Evolutionary conservation across 1,140 invertebrate genomes (phyloP).

Genomic region (Frieseomelitta varia): DNA sequence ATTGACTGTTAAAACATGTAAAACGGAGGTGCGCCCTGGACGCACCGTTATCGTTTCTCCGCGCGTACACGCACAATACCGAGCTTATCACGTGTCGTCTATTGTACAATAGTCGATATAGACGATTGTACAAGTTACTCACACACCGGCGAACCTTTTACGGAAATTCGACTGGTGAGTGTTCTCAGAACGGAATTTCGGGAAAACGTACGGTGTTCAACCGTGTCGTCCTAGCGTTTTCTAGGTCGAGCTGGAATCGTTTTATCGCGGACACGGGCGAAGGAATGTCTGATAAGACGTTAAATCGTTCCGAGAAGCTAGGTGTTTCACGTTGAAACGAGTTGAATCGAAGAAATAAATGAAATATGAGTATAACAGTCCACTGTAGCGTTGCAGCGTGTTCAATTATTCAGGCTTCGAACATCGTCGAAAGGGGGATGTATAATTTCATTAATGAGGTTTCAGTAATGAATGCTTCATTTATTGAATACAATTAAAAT

Average conservation of each 20-base stretch:
- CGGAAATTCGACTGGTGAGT: neutral
- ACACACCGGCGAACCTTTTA: neutral
- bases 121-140: neutral
- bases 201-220: neutral
- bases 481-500: too few relatives aligned
- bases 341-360: too few relatives aligned
- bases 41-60: slow-evolving; percentile 65
- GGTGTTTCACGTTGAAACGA: neutral
- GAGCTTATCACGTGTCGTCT: slow-evolving; percentile 54
- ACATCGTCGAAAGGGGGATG: too few relatives aligned
- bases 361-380: too few relatives aligned
- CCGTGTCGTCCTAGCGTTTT: neutral
- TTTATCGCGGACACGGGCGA: neutral
- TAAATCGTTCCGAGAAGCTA: slow-evolving; percentile 5
- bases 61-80: slow-evolving; percentile 42
- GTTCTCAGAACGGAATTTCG: neutral
- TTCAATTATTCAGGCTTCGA: too few relatives aligned
- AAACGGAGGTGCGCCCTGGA: slow-evolving; percentile 71
- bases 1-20: slow-evolving; percentile 75
- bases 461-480: too few relatives aligned
- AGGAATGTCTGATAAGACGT: slow-evolving; percentile 26
- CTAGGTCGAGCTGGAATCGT: neutral
- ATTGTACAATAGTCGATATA: slow-evolving; percentile 33
- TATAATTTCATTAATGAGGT: too few relatives aligned
- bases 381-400: too few relatives aligned